Evolutionary conservation across 2,888 invertebrate species (phyloP).

Genomic region (Arge pagana): DNA sequence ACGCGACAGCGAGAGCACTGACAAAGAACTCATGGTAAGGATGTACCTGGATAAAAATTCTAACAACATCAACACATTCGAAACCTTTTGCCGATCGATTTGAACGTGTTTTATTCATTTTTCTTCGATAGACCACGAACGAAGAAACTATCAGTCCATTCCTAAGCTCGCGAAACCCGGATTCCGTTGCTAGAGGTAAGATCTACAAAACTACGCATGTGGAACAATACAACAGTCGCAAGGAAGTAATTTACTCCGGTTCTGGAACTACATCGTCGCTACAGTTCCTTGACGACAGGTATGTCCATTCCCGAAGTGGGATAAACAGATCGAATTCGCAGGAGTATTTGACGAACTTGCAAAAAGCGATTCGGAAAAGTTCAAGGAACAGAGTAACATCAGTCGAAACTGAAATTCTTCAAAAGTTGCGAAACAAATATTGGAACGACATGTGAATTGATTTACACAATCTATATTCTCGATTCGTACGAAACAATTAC

Average conservation of each 20-base stretch:
- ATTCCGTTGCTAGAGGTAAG: conserved; percentile 32
- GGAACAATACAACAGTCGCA: conserved; percentile 41
- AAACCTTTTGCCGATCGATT: background rate
- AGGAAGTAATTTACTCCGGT: conserved; percentile 38
- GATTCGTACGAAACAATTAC: too few species aligned
- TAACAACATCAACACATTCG: background rate
- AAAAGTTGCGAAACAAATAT: background rate
- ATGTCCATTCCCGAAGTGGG: too few species aligned
- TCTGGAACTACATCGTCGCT: conserved; percentile 26
- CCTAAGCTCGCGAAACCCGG: conserved; percentile 29
- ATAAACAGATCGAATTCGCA: too few species aligned
- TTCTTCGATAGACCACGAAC: background rate
- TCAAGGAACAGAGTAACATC: too few species aligned
- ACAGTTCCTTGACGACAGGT: background rate
- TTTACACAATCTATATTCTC: too few species aligned
- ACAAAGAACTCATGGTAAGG: conserved; percentile 7
- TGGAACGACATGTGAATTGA: too few species aligned
- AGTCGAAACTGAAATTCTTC: background rate
- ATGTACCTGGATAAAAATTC: background rate
- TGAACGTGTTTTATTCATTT: background rate
- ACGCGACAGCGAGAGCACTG: conserved; percentile 1
- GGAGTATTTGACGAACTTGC: too few species aligned
- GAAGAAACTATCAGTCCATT: conserved; percentile 34
- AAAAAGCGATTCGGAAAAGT: too few species aligned
- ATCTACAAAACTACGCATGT: conserved; percentile 41